phyloP scores from a whole-genome alignment of 2,888 invertebrate species.

The Luperina nickerlii region DNA sequence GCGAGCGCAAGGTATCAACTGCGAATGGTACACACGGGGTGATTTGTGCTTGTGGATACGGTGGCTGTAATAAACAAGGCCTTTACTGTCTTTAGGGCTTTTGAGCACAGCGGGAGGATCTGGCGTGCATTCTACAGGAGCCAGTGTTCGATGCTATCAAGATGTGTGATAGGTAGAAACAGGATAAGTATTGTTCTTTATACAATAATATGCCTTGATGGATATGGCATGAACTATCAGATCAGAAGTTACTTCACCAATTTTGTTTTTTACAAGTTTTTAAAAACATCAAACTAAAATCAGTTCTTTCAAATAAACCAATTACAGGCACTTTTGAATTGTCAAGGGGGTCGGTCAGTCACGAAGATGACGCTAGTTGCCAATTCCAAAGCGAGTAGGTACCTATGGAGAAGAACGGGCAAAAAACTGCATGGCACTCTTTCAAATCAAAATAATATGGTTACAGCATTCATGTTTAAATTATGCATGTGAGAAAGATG shows the following conservation, averaged over 20 bases:
- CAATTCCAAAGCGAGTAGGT: too few species aligned
- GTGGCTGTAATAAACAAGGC: constrained; percentile 1
- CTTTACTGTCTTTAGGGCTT: constrained; percentile 8
- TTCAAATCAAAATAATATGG: too few species aligned
- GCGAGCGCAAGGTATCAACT: constrained; percentile 48
- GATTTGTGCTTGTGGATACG: constrained; percentile 21
- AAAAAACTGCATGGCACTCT: too few species aligned
- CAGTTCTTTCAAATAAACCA: too few species aligned
- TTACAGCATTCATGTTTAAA: too few species aligned
- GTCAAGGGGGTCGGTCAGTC: too few species aligned
- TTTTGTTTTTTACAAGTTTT: too few species aligned
- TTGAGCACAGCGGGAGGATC: constrained; percentile 18
- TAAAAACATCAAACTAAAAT: too few species aligned
- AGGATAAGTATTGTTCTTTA: not conserved
- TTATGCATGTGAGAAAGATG: too few species aligned
- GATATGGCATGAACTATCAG: not conserved
- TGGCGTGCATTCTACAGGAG: constrained; percentile 8
- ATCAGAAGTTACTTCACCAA: not conserved
- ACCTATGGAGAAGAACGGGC: too few species aligned
- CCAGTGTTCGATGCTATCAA: constrained; percentile 10
- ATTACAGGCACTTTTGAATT: too few species aligned
- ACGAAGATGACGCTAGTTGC: too few species aligned
- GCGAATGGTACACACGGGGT: constrained; percentile 31
- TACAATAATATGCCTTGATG: not conserved
- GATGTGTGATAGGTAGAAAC: not conserved